Percentiles rank a stretch among this genome's conserved stretches.
phyloP scores from a whole-genome alignment of 1,140 invertebrate species.

The Steinernema khuongi region DNA sequence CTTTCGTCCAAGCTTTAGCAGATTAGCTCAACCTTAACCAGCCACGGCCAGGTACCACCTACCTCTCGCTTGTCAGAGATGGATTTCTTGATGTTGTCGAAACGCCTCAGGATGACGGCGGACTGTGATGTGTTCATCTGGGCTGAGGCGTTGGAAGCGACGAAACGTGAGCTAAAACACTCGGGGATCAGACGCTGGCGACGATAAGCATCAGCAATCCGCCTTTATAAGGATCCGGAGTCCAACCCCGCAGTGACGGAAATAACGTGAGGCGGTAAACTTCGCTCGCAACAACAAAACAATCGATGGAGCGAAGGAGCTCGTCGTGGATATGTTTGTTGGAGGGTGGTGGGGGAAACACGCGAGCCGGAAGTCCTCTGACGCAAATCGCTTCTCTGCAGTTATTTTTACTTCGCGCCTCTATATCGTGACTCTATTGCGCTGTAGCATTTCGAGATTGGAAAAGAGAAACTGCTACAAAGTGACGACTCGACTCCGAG shows the following conservation, averaged over 20 bases:
- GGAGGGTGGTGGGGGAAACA: not conserved
- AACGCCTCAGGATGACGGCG: not conserved
- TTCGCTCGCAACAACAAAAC: not conserved
- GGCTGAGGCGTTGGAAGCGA: not conserved
- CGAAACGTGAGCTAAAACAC: constrained; percentile 2
- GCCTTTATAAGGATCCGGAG: too few species aligned
- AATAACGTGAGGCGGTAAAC: not conserved
- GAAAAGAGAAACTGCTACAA: too few species aligned
- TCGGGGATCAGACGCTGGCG: not conserved
- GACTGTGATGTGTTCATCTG: not conserved
- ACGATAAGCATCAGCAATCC: not conserved
- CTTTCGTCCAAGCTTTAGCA: too few species aligned
- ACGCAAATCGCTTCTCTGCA: too few species aligned
- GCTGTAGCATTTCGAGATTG: too few species aligned
- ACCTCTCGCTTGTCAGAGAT: not conserved
- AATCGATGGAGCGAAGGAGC: not conserved
- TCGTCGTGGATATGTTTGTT: not conserved
- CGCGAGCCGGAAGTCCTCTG: too few species aligned
- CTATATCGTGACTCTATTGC: too few species aligned
- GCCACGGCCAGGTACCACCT: not conserved
- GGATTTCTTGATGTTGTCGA: not conserved
- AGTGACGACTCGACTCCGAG: too few species aligned
- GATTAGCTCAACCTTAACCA: not conserved
- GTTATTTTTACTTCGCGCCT: too few species aligned
- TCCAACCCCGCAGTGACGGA: not conserved